phyloP scores from a whole-genome alignment of 2,888 invertebrate species.

The Torymus aiolomorphi region DNA sequence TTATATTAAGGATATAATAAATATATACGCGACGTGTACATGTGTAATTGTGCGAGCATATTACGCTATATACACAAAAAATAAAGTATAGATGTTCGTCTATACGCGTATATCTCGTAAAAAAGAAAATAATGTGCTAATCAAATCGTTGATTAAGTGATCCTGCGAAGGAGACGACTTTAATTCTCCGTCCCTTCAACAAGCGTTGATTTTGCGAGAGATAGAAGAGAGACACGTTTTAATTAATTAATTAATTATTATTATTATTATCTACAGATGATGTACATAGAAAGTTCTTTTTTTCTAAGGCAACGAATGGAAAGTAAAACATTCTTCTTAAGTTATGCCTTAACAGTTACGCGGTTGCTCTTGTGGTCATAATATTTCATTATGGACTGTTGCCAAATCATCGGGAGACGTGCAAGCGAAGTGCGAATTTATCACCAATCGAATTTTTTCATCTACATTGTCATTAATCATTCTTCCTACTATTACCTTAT shows the following conservation, averaged over 20 bases:
- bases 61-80: conserved; percentile 2
- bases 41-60: too few relatives aligned
- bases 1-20: conserved; percentile 32
- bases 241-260: too few relatives aligned
- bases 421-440: conserved; percentile 54
- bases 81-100: not conserved
- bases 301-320: conserved; percentile 45
- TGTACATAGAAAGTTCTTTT: conserved; percentile 47
- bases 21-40: conserved; percentile 23
- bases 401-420: conserved; percentile 58
- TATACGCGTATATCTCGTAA: conserved; percentile 14
- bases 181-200: conserved; percentile 19
- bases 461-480: conserved; percentile 37
- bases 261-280: conserved; percentile 30
- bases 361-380: conserved; percentile 43
- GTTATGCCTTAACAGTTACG: conserved; percentile 39
- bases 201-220: conserved; percentile 17
- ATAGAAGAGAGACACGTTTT: not conserved
- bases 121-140: conserved; percentile 25
- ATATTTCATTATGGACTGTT: conserved; percentile 51
- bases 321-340: conserved; percentile 36
- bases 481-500: conserved; percentile 23
- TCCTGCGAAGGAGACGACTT: conserved; percentile 18
- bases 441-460: conserved; percentile 47
- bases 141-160: conserved; percentile 47